These are phyloP conservation scores for Ischnura elegans DNA, from an alignment of 2,888 invertebrate species.

Conservation along the genomic window DNA sequence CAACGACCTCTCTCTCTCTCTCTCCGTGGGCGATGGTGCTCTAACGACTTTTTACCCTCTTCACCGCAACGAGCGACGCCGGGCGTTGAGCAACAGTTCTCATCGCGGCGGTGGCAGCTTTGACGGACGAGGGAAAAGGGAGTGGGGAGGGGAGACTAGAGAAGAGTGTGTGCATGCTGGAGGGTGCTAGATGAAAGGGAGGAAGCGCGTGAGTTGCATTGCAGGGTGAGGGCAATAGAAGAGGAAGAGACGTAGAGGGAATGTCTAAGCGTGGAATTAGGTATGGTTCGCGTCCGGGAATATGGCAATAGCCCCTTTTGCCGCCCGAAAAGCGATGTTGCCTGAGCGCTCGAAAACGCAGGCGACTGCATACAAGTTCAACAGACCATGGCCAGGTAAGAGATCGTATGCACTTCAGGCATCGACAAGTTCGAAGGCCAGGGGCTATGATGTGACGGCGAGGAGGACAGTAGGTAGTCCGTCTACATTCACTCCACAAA, in stretches of 20 bases:
- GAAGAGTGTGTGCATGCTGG: not conserved
- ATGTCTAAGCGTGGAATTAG: not conserved
- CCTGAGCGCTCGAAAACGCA: not conserved
- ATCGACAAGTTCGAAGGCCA: not conserved
- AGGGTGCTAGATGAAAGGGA: not conserved
- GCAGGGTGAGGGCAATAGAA: too few species aligned
- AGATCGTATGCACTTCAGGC: not conserved
- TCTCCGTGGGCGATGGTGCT: not conserved
- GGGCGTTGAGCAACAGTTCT: not conserved
- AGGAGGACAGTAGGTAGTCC: not conserved
- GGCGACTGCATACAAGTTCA: not conserved
- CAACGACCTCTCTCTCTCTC: not conserved
- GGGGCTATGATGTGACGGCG: not conserved
- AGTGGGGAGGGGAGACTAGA: too few species aligned
- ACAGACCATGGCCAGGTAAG: not conserved
- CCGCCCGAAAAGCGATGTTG: not conserved
- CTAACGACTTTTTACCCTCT: conserved; percentile 21
- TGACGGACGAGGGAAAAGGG: not conserved
- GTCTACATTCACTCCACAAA: too few species aligned
- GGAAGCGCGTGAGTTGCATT: too few species aligned
- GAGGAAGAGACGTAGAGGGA: not conserved
- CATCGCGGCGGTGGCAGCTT: not conserved
- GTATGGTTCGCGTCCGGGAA: not conserved
- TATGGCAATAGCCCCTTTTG: not conserved
- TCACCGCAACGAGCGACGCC: not conserved